Evolutionary conservation across 2,797 vertebrate genomes (phyloP).

Genomic region (Siniperca undulata): DNA sequence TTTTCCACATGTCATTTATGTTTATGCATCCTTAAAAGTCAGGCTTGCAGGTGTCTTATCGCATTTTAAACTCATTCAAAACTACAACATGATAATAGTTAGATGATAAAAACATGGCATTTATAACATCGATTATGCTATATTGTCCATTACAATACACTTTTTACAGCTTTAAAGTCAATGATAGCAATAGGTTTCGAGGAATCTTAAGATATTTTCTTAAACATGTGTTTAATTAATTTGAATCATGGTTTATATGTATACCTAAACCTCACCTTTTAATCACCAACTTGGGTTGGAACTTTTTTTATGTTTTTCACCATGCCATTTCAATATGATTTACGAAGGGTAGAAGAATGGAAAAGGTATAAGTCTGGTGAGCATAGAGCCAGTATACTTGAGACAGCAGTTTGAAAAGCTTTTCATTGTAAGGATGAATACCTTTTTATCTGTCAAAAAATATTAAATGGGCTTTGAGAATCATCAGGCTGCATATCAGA

Average conservation of each 20-base stretch:
- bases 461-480: constrained; percentile 39
- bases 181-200: background rate
- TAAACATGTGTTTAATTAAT: background rate
- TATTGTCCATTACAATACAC: background rate
- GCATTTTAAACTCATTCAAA: background rate
- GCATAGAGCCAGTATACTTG: background rate
- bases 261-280: background rate
- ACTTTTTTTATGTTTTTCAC: background rate
- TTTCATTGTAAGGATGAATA: constrained; percentile 35
- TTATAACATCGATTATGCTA: background rate
- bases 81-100: background rate
- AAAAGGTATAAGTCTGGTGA: background rate
- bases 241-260: background rate
- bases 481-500: constrained; percentile 49
- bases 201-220: background rate
- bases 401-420: constrained; percentile 24
- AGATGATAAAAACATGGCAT: background rate
- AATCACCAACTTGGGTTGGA: background rate
- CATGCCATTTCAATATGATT: background rate
- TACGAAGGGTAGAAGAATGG: background rate
- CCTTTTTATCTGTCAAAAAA: constrained; percentile 34
- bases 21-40: background rate
- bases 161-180: constrained; percentile 5
- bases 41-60: background rate
- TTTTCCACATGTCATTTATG: constrained; percentile 5